Evolutionary conservation across 1,140 invertebrate species (phyloP), one percentile per base, ranked within the genome.

Genomic region (Acyrthosiphon pisum): DNA sequence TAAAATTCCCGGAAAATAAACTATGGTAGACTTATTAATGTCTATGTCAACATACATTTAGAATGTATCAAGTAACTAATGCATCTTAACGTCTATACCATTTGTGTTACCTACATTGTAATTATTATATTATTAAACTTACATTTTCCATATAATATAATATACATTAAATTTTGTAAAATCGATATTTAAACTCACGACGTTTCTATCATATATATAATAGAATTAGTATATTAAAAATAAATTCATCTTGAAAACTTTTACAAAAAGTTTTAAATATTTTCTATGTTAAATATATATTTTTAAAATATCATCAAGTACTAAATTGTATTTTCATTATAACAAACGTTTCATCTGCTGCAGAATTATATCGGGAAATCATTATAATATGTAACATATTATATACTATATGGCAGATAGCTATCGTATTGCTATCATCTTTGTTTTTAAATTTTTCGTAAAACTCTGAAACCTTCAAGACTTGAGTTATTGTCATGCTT

Each of bases 261-360:
- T n/a, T 76, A 76, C 20, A n/a, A 35, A 76, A 76, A n/a, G n/a
- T 76, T n/a, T n/a, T n/a, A 76, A 76, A n/a, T 76, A 76, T 76
- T 76, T 76, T 18, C n/a, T n/a, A 18, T n/a, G 60, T n/a, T n/a
- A 8, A 76, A 76, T 76, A 76, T 76, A 76, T 76, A 76, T 76
- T 76, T n/a, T 76, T 76, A 18, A 35, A n/a, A 76, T 18, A 76
- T 76, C 60, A 76, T 76, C 30, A n/a, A n/a, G 30, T n/a, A 76
- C n/a, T 76, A 76, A 76, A 76, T n/a, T n/a, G 60, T 76, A n/a
- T 76, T 76, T 76, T n/a, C 60, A 18, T 76, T 76, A 76, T 76
- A n/a, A n/a, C n/a, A 76, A 76, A 76, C 14, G 60, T 76, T 76
- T 76, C n/a, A 18, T n/a, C 4, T 20, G 14, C 60, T 76, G n/a